Base-by-base conservation (phyloP, 2,888 invertebrate genomes). In the Dastarcus helophoroides region DNA sequence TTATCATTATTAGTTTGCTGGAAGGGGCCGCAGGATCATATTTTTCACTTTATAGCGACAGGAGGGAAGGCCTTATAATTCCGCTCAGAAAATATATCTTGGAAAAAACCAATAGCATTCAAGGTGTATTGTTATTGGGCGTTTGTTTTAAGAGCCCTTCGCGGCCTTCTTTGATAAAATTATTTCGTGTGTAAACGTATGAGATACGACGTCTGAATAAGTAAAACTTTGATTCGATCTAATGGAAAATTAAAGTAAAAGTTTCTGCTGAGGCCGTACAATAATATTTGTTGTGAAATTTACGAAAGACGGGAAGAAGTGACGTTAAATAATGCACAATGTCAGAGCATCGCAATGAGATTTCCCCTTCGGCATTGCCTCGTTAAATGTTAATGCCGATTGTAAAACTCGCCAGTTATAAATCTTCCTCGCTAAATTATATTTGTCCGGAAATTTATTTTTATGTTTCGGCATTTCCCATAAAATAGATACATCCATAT, bases 401-500 rank as follows among this genome's bases (percentile, higher is more conserved):
- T 58, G 58, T 60, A 58, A 60, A 58, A 58, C 55, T 57, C 51
- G 53, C 50, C 54, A 49, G 53, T 57, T 56, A 56, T 58, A 58
- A 58, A 58, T 54, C 54, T 53, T 46, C 50, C 45, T 48, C 46
- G 48, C 51, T 52, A 52, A 51, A 54, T 57, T 57, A 57, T 57
- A 54, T 55, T 53, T 55, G 55, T 54, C 48, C 51, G 49, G 51
- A 51, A 45, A 52, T 48, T 47, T 51, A 50, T 53, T 52, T 53
- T 53, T 47, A 49, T 50, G 50, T 46, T 48, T 40, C 28, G 5
- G 13, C 14, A 9, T 21, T 27, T 22, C 23, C 23, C 38, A 38
- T 43, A 44, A 50, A 50, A 46, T 43, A 44, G 46, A 40, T 42
- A 47, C 39, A 43, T 53, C 41, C 53, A 53, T 53, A 50, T 50